Conservation (phyloP, 2,797 vertebrate genomes). For the Enteromius unitaeniatus region DNA sequence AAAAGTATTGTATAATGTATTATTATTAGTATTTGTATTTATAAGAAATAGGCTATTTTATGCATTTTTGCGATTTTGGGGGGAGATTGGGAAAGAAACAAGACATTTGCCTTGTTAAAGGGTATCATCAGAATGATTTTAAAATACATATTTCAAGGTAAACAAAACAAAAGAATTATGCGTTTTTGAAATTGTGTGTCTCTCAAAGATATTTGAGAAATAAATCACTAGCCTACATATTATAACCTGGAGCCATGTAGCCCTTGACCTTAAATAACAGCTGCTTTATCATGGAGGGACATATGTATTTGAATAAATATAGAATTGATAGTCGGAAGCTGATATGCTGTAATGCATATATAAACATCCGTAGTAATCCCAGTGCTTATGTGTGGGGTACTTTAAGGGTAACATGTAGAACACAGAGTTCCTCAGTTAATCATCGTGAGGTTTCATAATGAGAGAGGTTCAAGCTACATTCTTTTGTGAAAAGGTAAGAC, state of each 20-base stretch:
- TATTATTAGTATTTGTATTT: too few relatives aligned
- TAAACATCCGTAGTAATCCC: constrained; percentile 41
- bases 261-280: background rate
- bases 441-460: constrained; percentile 78
- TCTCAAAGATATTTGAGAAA: background rate
- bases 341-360: constrained; percentile 7
- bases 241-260: background rate
- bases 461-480: constrained; percentile 69
- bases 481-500: constrained; percentile 79
- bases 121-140: background rate
- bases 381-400: constrained; percentile 68
- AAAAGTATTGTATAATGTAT: background rate
- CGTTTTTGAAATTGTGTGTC: background rate
- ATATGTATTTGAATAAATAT: constrained; percentile 10
- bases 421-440: constrained; percentile 80
- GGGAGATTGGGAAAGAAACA: background rate
- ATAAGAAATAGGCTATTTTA: background rate
- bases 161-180: background rate
- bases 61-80: background rate
- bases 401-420: constrained; percentile 67
- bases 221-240: background rate
- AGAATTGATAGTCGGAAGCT: constrained; percentile 10
- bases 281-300: background rate
- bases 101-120: background rate
- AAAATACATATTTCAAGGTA: background rate